Evolutionary conservation across 2,113 vertebrate species (phyloP).

Genomic region (Marmota monax): DNA sequence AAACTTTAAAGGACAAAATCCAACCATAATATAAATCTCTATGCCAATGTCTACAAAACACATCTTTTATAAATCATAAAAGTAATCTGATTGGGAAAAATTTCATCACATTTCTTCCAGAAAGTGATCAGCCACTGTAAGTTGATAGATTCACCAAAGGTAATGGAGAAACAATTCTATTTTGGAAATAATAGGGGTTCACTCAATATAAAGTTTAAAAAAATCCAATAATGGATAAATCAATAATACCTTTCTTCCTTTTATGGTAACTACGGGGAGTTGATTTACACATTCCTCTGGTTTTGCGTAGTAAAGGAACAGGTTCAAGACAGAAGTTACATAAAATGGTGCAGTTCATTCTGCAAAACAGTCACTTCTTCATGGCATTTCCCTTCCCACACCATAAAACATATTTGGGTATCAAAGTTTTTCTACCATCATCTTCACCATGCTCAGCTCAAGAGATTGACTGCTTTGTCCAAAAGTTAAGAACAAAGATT

Average conservation of each 20-base stretch:
- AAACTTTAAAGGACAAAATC: not conserved
- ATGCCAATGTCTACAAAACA: not conserved
- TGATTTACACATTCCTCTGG: not conserved
- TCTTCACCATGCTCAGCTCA: not conserved
- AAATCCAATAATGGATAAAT: not conserved
- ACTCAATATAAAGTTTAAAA: not conserved
- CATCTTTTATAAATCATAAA: not conserved
- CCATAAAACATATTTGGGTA: not conserved
- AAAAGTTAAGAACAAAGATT: not conserved
- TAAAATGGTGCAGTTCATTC: not conserved
- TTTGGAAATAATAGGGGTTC: not conserved
- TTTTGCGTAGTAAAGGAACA: not conserved
- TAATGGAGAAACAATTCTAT: not conserved
- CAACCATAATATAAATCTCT: not conserved
- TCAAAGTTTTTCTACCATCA: not conserved
- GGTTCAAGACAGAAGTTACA: not conserved
- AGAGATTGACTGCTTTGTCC: not conserved
- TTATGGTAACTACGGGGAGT: not conserved
- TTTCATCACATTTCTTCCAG: not conserved
- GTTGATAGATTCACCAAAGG: not conserved
- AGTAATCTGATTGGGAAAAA: conserved; percentile 16
- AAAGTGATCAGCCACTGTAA: not conserved
- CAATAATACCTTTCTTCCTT: not conserved
- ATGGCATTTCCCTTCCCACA: not conserved
- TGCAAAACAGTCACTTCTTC: not conserved